Evolutionary conservation across 2,888 invertebrate species (phyloP), one percentile per base, ranked within the genome.

Genomic region (Nomada hirtipes): DNA sequence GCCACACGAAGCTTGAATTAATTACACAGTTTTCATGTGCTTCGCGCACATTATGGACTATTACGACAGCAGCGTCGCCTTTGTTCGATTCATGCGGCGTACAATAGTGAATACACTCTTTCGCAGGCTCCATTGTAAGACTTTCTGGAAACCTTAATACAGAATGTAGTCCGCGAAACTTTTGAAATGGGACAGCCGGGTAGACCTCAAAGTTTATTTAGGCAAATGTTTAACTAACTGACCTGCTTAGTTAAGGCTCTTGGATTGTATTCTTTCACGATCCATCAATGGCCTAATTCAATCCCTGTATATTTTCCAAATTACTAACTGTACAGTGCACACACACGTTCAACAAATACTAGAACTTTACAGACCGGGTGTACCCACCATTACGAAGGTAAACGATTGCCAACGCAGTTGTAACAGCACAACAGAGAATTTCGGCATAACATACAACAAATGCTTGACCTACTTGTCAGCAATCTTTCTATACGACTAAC

Each of bases 151-250:
- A 73, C 65, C 23, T 65, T 73, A 26, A 63, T 72, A 55, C 53
- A 55, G 64, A 65, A 65, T 47, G 47, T 47, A 20, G 65, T 47
- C 42, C 73, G 20, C 57, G 55, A 65, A 73, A 73, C 73, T 73
- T 73, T 65, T 20, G 20, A 73, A 73, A 73, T 29, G 65, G 65
- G 65, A 65, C 73, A 47, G 23, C 29, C 4, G 29, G 15, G 36
- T 15, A 69, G 44, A 59, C 60, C 29, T 29, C 60, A n/a, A 60
- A 60, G 47, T 70, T 47, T 20, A n/a, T 29, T 29, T 50, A 50
- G 10, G 60, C 60, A 70, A 70, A 70, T 20, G 50, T 60, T 47
- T 59, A 70, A 50, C 70, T 47, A 60, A 60, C 60, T 50, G 59
- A 60, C 70, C 70, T 4, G 20, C 4, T 29, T 70, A 60, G 11